phyloP scores from a whole-genome alignment of 2,113 vertebrate species.

The Pseudorhombus dupliciocellatus region DNA sequence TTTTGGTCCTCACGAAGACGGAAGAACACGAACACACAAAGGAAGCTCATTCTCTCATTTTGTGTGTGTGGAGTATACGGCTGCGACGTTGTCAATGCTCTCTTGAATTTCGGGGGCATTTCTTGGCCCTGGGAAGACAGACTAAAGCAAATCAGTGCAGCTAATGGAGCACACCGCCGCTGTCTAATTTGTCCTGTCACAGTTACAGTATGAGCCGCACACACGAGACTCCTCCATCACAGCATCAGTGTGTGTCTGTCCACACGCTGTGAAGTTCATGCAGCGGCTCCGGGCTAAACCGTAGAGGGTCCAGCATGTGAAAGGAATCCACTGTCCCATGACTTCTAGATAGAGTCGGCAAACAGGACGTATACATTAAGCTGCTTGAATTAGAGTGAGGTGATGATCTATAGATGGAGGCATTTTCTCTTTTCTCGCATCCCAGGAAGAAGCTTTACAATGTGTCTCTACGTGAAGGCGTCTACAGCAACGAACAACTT shows the following conservation, averaged over 20 bases:
- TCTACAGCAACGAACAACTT: no score
- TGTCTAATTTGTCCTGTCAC: neutral
- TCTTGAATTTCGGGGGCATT: neutral
- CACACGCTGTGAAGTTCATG: neutral
- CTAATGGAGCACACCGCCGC: neutral
- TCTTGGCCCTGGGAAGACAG: neutral
- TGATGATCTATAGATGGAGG: neutral
- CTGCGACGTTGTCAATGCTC: constrained; percentile 4
- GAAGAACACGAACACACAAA: no score
- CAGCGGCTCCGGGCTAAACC: constrained; percentile 3
- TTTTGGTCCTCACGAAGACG: no score
- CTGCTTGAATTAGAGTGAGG: neutral
- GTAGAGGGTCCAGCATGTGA: constrained; percentile 26
- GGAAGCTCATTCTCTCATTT: neutral
- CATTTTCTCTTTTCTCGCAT: neutral
- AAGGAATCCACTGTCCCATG: constrained; percentile 34
- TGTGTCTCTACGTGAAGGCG: neutral
- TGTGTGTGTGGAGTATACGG: neutral
- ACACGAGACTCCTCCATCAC: no score
- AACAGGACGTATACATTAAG: constrained; percentile 19
- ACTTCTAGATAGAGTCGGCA: constrained; percentile 12
- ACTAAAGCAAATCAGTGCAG: constrained; percentile 11
- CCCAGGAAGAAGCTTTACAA: neutral
- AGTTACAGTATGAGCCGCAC: neutral
- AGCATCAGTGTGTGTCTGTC: neutral